Conservation (phyloP, 2,113 vertebrate species). For the Peromyscus polionotus region DNA sequence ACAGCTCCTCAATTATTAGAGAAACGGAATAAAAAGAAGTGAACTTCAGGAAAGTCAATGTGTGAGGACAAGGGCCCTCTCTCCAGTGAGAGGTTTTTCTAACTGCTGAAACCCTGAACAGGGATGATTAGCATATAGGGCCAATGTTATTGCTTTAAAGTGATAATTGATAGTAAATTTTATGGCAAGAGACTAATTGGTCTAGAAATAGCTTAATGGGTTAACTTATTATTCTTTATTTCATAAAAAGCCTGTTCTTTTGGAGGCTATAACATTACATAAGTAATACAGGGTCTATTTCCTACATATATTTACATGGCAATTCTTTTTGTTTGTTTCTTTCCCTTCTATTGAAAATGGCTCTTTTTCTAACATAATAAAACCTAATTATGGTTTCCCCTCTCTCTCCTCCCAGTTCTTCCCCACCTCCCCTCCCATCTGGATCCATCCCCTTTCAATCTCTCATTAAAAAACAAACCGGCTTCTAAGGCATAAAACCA, state of each 20-base stretch:
- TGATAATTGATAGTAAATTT: background rate
- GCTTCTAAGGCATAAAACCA: no score
- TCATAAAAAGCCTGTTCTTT: background rate
- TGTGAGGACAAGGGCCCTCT: background rate
- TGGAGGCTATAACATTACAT: background rate
- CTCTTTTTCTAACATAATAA: background rate
- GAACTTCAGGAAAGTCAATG: background rate
- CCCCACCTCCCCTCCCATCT: accelerated
- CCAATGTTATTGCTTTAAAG: background rate
- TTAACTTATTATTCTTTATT: background rate
- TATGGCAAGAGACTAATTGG: background rate
- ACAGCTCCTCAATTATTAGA: background rate
- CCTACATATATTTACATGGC: background rate
- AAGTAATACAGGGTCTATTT: background rate
- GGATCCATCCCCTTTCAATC: background rate
- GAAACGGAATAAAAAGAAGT: background rate
- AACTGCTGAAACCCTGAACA: background rate
- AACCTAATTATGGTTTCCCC: background rate
- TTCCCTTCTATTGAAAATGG: background rate
- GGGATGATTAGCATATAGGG: background rate
- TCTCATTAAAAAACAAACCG: background rate
- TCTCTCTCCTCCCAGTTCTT: background rate
- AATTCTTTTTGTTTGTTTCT: background rate
- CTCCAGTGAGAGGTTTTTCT: background rate
- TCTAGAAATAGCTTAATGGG: background rate